phyloP scores from a whole-genome alignment of 2,797 vertebrate species.

The Sphenodon punctatus region DNA sequence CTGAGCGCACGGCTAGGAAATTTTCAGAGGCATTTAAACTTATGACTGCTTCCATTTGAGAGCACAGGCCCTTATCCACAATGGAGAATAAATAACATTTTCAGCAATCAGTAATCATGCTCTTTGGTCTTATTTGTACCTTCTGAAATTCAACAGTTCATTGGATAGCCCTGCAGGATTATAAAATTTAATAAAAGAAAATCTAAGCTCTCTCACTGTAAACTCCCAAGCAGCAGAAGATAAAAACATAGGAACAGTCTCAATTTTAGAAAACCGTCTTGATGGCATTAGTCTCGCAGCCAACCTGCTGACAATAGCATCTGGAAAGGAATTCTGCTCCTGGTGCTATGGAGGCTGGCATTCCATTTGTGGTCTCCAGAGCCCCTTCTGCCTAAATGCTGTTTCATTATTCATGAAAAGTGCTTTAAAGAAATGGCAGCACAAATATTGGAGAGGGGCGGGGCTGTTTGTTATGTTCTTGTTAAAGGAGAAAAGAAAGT shows the following conservation, averaged over 20 bases:
- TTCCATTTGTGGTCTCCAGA: neutral
- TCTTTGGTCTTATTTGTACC: conserved; percentile 16
- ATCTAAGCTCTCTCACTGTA: neutral
- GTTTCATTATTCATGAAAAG: neutral
- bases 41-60: conserved; percentile 17
- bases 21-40: neutral
- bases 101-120: conserved; percentile 6
- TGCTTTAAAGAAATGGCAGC: neutral
- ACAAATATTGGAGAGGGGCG: too few relatives aligned
- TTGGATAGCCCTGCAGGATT: neutral
- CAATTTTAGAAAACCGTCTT: neutral
- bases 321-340: neutral
- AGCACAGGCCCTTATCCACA: too few relatives aligned
- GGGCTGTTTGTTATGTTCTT: neutral
- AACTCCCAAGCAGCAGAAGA: neutral
- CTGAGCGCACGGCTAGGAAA: conserved; percentile 5
- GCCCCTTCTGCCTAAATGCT: neutral
- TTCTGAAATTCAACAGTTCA: conserved; percentile 26
- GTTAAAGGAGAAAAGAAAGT: neutral
- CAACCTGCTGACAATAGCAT: accelerated
- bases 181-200: neutral
- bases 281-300: neutral
- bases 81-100: too few relatives aligned
- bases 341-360: neutral
- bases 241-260: too few relatives aligned